Base-by-base conservation (phyloP, 1,140 invertebrate species). In the Brachionus angularis region DNA sequence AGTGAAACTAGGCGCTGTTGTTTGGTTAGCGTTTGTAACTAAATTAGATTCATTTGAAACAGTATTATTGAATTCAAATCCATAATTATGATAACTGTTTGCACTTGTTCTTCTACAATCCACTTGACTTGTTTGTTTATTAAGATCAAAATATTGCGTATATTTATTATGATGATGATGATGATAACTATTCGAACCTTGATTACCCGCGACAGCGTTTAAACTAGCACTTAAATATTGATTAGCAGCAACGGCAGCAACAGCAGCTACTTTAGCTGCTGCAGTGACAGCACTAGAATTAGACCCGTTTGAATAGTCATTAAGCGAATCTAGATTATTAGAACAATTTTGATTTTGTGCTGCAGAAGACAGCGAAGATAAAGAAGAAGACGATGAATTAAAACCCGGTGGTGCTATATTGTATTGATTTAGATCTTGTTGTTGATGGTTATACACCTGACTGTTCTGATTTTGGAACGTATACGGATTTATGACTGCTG, bases 171-270 rank as follows among this genome's bases (percentile, higher is more conserved):
- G 47, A 36, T 34, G 39, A 58, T 58, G 39, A 12, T 67, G 47
- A 36, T 34, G 39, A 58, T 58, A 58, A 33, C 16, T 58, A 21
- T 18, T 58, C 25, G 53, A 23, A 25, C 16, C 23, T n/a, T 33
- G 21, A 33, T 8, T 39, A 4, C 16, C 16, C 16, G 33, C 53
- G 39, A 18, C 33, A 39, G 53, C 53, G 2, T 27, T 31, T 33
- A 31, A n/a, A n/a, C n/a, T 31, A 7, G 52, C 52, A 18, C 14
- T 64, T 29, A 67, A 47, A 67, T 67, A 67, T 67, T 67, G 62
- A 46, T 67, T 67, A 23, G 62, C 62, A 47, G 62, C 62, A 12
- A 47, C 62, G 4, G 62, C 62, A 47, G 62, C 62, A 5, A 33
- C 62, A 5, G 62, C 42, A 27, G 42, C 62, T n/a, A 67, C 29